Base-by-base conservation (phyloP, 2,888 invertebrate species). In the Enchytraeus crypticus region DNA sequence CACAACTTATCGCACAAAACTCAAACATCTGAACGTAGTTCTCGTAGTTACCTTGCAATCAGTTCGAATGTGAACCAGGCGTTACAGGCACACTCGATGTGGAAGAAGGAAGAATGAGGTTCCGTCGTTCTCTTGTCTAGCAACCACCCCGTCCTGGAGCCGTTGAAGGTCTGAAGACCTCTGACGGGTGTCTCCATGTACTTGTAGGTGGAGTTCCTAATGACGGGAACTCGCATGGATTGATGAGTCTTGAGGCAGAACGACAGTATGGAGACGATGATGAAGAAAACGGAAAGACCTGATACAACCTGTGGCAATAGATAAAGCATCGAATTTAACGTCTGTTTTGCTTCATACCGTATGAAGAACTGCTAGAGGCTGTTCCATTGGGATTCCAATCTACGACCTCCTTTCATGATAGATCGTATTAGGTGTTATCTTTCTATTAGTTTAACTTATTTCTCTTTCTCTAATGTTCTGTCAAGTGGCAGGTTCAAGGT, bases 161-260 rank as follows among this genome's bases (percentile, higher is more conserved):
- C 49, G 27, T n/a, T 29, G 11, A 5, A 46, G 46, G 5, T 21
- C 46, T 46, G 46, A 1, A 29, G 18, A 33, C 21, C 53, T 4
- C 33, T 23, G 53, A 8, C 27, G 32, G n/a, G 53, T 30, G 1
- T 5, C 18, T 21, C 2, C n/a, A n/a, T n/a, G n/a, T n/a, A 51
- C 11, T 32, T 32, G 29, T 73, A 69, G 4, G 77, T 75, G 55
- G 71, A 66, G 63, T 77, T 77, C 60, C 66, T 65, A 56, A 79
- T 71, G 57, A 75, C 72, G 2, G 79, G 79, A 26, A 79, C 78
- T 57, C 79, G 70, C 74, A 79, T 75, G 58, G 76, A 95, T 68
- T 98, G 92, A 78, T 92, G 92, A 1, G 93, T 93, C 83, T 96
- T 96, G 80, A 95, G 84, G 81, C 93, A 95, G 84, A 96, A 96